A percentile compares a stretch with the other conserved stretches of the same genome.
Evolutionary conservation across 2,888 invertebrate genomes (phyloP).

Genomic region (Chaetoderma sp.): DNA sequence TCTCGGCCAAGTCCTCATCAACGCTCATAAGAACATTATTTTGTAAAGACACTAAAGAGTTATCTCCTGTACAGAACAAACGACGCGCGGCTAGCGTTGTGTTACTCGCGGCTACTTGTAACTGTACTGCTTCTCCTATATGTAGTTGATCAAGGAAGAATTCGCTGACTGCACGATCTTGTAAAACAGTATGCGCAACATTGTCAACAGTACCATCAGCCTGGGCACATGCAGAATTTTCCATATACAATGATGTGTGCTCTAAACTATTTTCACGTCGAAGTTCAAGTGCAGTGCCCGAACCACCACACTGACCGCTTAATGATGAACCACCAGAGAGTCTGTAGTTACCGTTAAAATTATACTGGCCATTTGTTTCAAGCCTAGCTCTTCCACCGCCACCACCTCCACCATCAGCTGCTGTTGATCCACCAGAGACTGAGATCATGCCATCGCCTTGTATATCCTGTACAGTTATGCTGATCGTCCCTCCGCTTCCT

Average conservation of each 20-base stretch:
- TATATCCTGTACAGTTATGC: conserved; percentile 34
- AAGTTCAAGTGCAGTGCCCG: conserved; percentile 43
- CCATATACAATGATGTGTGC: conserved; percentile 23
- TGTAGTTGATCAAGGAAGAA: conserved; percentile 32
- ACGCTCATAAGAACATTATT: conserved; percentile 46
- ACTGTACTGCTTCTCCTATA: conserved; percentile 34
- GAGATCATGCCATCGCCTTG: conserved; percentile 39
- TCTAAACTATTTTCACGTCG: conserved; percentile 26
- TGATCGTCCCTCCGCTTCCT: conserved; percentile 46
- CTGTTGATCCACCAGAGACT: conserved; percentile 40
- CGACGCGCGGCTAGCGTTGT: conserved; percentile 39
- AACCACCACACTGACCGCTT: conserved; percentile 39
- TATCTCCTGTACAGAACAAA: conserved; percentile 40
- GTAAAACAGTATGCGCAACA: no score
- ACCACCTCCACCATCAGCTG: conserved; percentile 46
- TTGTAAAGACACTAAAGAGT: conserved; percentile 36
- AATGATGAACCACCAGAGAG: conserved; percentile 42
- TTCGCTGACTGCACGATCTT: conserved; percentile 18
- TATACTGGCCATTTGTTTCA: conserved; percentile 32
- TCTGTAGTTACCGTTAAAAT: conserved; percentile 39
- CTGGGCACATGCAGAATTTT: conserved; percentile 34
- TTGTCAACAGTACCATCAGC: conserved; percentile 32
- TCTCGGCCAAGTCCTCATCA: conserved; percentile 40
- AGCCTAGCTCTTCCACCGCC: conserved; percentile 47
- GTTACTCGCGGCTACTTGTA: conserved; percentile 29